A percentile compares a stretch with the other conserved stretches of the same genome.
These are phyloP conservation scores for Amphiprion clarkii DNA, from an alignment of 2,797 vertebrate species.

Conservation along the genomic window DNA sequence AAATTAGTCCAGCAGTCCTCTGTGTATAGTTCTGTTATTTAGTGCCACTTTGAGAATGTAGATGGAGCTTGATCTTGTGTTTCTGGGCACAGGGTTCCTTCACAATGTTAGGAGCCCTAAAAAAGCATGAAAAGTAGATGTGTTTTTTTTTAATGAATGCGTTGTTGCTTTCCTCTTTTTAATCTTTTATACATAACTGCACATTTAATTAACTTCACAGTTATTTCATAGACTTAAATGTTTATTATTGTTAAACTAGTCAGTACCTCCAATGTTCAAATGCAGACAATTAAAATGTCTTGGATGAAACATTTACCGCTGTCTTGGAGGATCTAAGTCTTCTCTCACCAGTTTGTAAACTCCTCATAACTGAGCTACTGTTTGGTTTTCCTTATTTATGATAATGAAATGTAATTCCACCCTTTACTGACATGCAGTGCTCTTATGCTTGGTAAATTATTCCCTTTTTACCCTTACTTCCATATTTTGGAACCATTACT, in stretches of 20 bases:
- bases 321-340: conserved; percentile 41
- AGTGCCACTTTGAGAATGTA: conserved; percentile 62
- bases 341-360: conserved; percentile 55
- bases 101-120: background rate
- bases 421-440: conserved; percentile 75
- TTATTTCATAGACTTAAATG: conserved; percentile 3
- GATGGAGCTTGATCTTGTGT: conserved; percentile 40
- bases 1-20: conserved; percentile 75
- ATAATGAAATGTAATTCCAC: conserved; percentile 79
- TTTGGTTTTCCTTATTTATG: conserved; percentile 71
- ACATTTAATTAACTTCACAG: conserved; percentile 2
- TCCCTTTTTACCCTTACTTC: conserved; percentile 72
- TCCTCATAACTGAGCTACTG: conserved; percentile 60
- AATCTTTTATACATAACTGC: background rate
- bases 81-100: conserved; percentile 28
- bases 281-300: conserved; percentile 22
- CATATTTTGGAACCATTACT: conserved; percentile 82
- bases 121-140: conserved; percentile 24
- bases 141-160: conserved; percentile 33
- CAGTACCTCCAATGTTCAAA: conserved; percentile 21
- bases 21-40: conserved; percentile 70
- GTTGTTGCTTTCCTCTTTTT: conserved; percentile 28
- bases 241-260: conserved; percentile 35
- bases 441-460: conserved; percentile 69
- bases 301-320: conserved; percentile 14